A percentile compares a stretch with the other conserved stretches of the same genome.
Conservation (phyloP, 2,797 vertebrate species). For the Chaunax sp. region DNA sequence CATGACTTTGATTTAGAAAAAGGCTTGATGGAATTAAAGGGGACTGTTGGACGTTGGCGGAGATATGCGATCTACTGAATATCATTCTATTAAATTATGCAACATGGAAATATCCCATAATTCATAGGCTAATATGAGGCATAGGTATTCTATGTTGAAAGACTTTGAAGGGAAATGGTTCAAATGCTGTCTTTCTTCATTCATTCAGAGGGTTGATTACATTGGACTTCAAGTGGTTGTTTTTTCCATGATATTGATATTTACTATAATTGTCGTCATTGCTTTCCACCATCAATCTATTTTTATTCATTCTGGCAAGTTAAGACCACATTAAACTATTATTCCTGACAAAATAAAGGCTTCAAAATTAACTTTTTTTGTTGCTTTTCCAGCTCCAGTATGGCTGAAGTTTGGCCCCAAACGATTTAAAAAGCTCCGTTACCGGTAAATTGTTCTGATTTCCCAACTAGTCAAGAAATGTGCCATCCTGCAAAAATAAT, state of each 20-base stretch:
- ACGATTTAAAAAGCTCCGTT: constrained; percentile 1
- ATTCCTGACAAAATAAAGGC: neutral
- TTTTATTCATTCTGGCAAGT: neutral
- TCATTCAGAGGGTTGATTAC: too few species aligned
- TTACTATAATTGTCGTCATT: neutral
- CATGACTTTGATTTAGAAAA: too few species aligned
- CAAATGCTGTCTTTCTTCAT: too few species aligned
- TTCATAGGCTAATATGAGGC: too few species aligned
- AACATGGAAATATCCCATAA: too few species aligned
- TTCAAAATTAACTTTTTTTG: neutral
- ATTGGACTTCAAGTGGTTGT: neutral
- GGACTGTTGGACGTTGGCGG: too few species aligned
- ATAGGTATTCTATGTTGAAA: too few species aligned
- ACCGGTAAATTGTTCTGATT: neutral
- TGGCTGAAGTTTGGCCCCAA: too few species aligned
- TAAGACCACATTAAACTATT: neutral
- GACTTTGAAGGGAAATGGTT: too few species aligned
- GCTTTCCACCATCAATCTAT: neutral
- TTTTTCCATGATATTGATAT: neutral
- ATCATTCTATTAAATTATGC: too few species aligned
- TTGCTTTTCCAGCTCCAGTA: neutral
- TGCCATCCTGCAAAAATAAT: neutral
- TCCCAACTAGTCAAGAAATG: neutral
- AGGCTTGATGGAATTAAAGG: too few species aligned
- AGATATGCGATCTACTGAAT: too few species aligned